Percentiles rank a stretch among this genome's conserved stretches.
Evolutionary conservation across 2,888 invertebrate species (phyloP).

Genomic region (Rotaria macrura): DNA sequence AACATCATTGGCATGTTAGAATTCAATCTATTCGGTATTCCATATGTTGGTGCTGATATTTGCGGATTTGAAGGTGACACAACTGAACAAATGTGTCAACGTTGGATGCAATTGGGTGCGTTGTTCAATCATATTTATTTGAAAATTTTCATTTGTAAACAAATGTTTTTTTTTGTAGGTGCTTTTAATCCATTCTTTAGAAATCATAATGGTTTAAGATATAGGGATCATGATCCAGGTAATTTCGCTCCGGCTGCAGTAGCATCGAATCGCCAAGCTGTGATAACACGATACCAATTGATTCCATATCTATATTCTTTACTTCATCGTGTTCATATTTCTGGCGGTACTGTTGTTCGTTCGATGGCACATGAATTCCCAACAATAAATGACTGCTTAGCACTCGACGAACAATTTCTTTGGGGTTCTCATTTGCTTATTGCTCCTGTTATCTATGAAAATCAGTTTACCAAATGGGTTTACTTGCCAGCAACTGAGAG

Average conservation of each 20-base stretch:
- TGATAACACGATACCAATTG: slow-evolving; percentile 42
- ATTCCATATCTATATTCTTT: slow-evolving; percentile 45
- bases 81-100: slow-evolving; percentile 35
- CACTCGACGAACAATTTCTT: slow-evolving; percentile 42
- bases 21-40: slow-evolving; percentile 46
- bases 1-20: slow-evolving; percentile 39
- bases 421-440: slow-evolving; percentile 50
- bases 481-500: slow-evolving; percentile 24
- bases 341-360: slow-evolving; percentile 65
- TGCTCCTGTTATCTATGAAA: slow-evolving; percentile 40
- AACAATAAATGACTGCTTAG: slow-evolving; percentile 37
- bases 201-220: slow-evolving; percentile 36
- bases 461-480: slow-evolving; percentile 36
- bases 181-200: slow-evolving; percentile 37
- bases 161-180: slow-evolving; percentile 20
- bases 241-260: slow-evolving; percentile 39
- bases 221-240: slow-evolving; percentile 41
- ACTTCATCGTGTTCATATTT: slow-evolving; percentile 52
- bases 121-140: background rate
- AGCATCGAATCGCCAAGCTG: slow-evolving; percentile 38
- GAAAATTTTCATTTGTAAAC: too few species aligned
- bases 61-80: slow-evolving; percentile 37
- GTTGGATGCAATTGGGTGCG: slow-evolving; percentile 37
- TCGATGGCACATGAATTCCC: slow-evolving; percentile 64
- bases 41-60: too few species aligned